Evolutionary conservation across 2,797 vertebrate genomes (phyloP), one percentile per base, ranked within the genome.

Genomic region (Vultur gryphus): DNA sequence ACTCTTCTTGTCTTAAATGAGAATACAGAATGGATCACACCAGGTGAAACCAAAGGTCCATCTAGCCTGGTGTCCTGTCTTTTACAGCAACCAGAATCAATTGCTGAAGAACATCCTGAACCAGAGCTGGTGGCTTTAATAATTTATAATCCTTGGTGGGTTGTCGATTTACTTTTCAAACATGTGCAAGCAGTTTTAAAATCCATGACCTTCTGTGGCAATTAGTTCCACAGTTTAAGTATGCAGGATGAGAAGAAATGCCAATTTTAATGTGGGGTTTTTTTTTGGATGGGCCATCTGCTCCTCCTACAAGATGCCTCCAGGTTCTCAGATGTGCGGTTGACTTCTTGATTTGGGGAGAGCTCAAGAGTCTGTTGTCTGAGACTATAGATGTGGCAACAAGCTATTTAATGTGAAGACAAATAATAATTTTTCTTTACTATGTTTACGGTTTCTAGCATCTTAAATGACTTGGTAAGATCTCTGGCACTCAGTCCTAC

Each of bases 271-370:
- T 15, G 39, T 15, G 20, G 8, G 24, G 6, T 19, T 14, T 57
- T 29, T 55, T 75, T 86, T 46, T 24, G 16, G 20, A 25, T 69
- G 33, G 59, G 51, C 89, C 78, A 89, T 92, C 91, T 95, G 94
- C 55, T 87, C 21, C 81, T 89, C 17, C n/a, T 46, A 46, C 2
- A 3, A 43, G 6, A 26, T 69, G 52, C 26, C 76, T 91, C 59
- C 2, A 16, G 29, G 9, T 46, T 69, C 62, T 94, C 44, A 64
- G 58, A 54, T 65, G n/a, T 46, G 77, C 73, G 35, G 37, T 78
- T 86, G 75, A 65, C 80, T 41, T 59, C 16, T 33, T 70, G 76
- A 51, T 89, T 62, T 76, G 69, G 37, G 64, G 55, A 39, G 17
- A 70, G 29, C 79, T 87, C 44, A 7, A 33, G 59, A 61, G 29